A percentile compares a stretch with the other conserved stretches of the same genome.
Evolutionary conservation across 1,140 invertebrate genomes (phyloP).

Genomic region (Amphibalanus amphitrite): DNA sequence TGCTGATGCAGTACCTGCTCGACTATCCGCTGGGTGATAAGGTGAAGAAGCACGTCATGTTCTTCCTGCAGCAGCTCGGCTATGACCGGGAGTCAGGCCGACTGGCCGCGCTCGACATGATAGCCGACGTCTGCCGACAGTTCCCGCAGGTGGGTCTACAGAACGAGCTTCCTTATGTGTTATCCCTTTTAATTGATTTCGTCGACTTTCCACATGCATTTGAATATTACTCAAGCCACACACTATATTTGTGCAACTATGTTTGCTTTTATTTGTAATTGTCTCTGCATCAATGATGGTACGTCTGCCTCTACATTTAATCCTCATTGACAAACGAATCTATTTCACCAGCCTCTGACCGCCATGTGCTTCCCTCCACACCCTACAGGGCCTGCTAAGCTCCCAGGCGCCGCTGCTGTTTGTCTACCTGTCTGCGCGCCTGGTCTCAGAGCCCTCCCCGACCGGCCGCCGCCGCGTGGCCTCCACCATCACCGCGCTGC

Average conservation of each 20-base stretch:
- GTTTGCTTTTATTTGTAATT: too few species aligned
- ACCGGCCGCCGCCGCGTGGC: background rate
- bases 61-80: constrained; percentile 31
- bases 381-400: background rate
- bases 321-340: too few species aligned
- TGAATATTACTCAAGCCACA: too few species aligned
- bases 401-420: background rate
- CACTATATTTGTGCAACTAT: too few species aligned
- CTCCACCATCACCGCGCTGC: background rate
- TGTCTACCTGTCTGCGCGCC: background rate
- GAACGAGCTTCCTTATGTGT: too few species aligned
- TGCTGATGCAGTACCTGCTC: constrained; percentile 27
- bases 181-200: too few species aligned
- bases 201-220: too few species aligned
- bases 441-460: background rate
- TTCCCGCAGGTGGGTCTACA: background rate
- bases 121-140: background rate
- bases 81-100: constrained; percentile 26
- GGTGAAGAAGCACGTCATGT: constrained; percentile 27
- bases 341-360: too few species aligned
- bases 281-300: too few species aligned
- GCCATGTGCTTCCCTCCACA: too few species aligned
- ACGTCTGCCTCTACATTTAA: too few species aligned
- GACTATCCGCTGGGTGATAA: constrained; percentile 31
- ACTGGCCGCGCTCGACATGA: background rate